Evolutionary conservation across 2,797 vertebrate genomes (phyloP), one percentile per base, ranked within the genome.

Genomic region (Heteromormyrus szaboi): DNA sequence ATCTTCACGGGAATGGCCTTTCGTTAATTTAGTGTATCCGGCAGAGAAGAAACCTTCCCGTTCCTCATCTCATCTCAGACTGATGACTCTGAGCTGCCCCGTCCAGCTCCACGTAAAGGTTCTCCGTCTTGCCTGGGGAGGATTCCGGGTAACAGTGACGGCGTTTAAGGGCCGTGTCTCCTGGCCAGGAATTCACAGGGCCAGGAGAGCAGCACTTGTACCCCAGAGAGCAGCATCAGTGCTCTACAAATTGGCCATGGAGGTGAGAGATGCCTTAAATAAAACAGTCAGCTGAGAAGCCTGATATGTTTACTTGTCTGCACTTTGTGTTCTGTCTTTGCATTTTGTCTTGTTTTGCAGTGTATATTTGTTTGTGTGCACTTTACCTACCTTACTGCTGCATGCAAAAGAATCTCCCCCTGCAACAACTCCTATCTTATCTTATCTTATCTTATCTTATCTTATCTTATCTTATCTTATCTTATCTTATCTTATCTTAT

Each of bases 1-100:
- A 93, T 95, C 96, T 94, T 95, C 92, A 94, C 94, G 96, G 96
- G 95, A 94, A 94, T 96, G 96, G 95, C 95, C 96, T 96, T 97
- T 96, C 92, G 92, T 94, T 96, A 95, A 96, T 96, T 95, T 95
- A 96, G 95, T 86, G 76, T 54, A 59, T 88, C 72, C 54, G 37
- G 46, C 68, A 12, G 50, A 44, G 86, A 17, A 48, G 14, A 41
- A 56, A 79, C 44, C 50, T 62, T 84, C 59, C 48, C 9, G 53
- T 54, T 72, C 25, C 89, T 87, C 54, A 22, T 62, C 72, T 87
- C 46, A 25, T 95, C 93, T 95, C 93, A 96, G 96, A 96, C 94
- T 93, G 93, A 96, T 95, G 94, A 92, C 91, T 90, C 88, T 81
- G 90, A 93, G 93, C 93, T 93, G 94, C 90, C 92, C 95, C 95